Percentiles rank a stretch among this genome's conserved stretches.
Evolutionary conservation across 2,797 vertebrate genomes (phyloP).

Genomic region (Babyrousa celebensis): DNA sequence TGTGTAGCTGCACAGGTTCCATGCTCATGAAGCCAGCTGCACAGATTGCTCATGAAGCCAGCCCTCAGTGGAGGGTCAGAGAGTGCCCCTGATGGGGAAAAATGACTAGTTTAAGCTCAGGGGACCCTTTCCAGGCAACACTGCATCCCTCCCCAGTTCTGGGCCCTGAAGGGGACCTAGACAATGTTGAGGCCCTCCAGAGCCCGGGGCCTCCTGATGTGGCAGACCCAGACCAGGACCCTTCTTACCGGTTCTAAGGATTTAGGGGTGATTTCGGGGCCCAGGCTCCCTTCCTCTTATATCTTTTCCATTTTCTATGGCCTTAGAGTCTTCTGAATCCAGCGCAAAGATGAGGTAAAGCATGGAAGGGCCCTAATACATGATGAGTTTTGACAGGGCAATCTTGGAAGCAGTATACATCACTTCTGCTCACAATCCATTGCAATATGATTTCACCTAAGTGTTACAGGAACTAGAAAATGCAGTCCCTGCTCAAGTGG

Average conservation of each 20-base stretch:
- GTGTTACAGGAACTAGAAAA: not conserved
- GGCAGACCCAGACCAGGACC: not conserved
- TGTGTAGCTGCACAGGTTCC: not conserved
- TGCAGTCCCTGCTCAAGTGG: not conserved
- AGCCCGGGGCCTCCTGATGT: not conserved
- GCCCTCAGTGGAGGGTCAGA: not conserved
- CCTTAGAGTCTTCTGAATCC: not conserved
- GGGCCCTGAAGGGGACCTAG: not conserved
- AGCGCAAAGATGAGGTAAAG: not conserved
- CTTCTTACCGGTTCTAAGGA: not conserved
- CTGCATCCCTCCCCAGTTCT: not conserved
- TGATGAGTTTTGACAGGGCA: not conserved
- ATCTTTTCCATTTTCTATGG: not conserved
- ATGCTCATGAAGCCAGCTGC: not conserved
- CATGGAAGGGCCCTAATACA: not conserved
- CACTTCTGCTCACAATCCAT: constrained; percentile 5
- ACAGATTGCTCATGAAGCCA: not conserved
- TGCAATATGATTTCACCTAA: constrained; percentile 6
- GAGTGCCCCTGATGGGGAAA: not conserved
- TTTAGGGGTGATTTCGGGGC: not conserved
- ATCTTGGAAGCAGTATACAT: not conserved
- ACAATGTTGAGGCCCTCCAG: not conserved
- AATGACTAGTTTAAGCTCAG: not conserved
- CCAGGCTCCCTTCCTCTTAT: not conserved
- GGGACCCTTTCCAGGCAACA: not conserved